Base-by-base conservation (phyloP, 2,888 invertebrate species). In the Tineola bisselliella region DNA sequence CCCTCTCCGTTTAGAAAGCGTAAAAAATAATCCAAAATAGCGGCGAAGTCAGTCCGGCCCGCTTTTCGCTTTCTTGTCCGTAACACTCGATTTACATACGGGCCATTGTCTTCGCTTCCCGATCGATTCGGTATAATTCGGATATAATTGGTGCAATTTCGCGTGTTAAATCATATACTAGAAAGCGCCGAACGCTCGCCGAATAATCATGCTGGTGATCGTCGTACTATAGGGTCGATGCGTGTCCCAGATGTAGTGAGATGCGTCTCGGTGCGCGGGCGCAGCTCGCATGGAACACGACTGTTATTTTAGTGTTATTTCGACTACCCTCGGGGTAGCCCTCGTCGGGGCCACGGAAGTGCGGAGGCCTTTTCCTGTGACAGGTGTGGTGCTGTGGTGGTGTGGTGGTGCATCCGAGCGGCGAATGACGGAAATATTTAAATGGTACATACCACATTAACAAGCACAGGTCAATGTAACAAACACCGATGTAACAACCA, bases 1-100 rank as follows among this genome's bases (percentile, higher is more conserved):
- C n/a, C 10, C 56, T 70, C 70, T 75, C 48, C 68, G 76, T 74
- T 74, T 81, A 84, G 84, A 84, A 84, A 84, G 84, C 84, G 84
- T 77, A 82, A 83, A 81, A 62, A 77, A 73, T 73, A 72, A 77
- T 74, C 76, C 18, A 77, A 80, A 80, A 79, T 79, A 70, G 67
- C 73, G 66, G 69, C 71, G 69, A 67, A 70, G 73, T 52, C 56
- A 3, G 56, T 6, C 3, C 10, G 25, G 25, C 25, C 25, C 25
- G 56, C 11, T 77, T 76, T 78, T 83, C 79, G 81, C 83, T 83
- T 82, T 83, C 81, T 72, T 70, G 65, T 68, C 64, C 68, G 66
- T 62, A 33, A 30, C 38, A 65, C 62, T 67, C 68, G 71, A 79
- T 81, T 77, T 77, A 73, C 79, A 79, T 80, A 58, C 33, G n/a